Evolutionary conservation across 2,888 invertebrate species (phyloP).

Genomic region (Eupeodes luniger): DNA sequence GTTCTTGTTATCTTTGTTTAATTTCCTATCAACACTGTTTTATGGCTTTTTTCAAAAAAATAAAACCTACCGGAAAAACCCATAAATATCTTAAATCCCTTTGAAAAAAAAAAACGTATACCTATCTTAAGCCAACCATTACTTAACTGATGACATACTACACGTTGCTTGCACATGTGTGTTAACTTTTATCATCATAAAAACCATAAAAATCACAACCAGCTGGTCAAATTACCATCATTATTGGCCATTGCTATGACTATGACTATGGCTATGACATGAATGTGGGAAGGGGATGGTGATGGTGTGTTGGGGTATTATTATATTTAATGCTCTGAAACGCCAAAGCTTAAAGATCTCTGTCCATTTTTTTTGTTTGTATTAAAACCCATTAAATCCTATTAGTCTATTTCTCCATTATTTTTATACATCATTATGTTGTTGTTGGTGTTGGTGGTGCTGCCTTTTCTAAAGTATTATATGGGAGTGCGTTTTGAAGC

Average conservation of each 20-base stretch:
- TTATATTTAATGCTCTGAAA: constrained; percentile 38
- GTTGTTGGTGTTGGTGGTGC: neutral
- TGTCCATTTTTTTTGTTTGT: constrained; percentile 35
- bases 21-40: neutral
- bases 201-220: constrained; percentile 60
- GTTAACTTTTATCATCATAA: constrained; percentile 62
- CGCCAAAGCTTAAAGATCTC: constrained; percentile 51
- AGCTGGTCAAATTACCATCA: constrained; percentile 59
- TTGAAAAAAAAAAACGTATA: constrained; percentile 20
- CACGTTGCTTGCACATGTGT: constrained; percentile 34
- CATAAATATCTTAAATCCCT: constrained; percentile 47
- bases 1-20: neutral
- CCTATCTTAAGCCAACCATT: constrained; percentile 15
- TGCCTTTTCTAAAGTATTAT: neutral
- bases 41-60: constrained; percentile 22
- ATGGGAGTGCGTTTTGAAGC: neutral
- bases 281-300: too few relatives aligned
- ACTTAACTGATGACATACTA: constrained; percentile 42
- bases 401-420: constrained; percentile 16
- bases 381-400: constrained; percentile 65
- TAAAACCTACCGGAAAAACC: constrained; percentile 4
- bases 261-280: too few relatives aligned
- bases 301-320: constrained; percentile 6
- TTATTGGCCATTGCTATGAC: constrained; percentile 45
- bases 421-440: constrained; percentile 13